A percentile compares a stretch with the other conserved stretches of the same genome.
Evolutionary conservation across 2,888 invertebrate species (phyloP).

Genomic region (Drosophila borealis): DNA sequence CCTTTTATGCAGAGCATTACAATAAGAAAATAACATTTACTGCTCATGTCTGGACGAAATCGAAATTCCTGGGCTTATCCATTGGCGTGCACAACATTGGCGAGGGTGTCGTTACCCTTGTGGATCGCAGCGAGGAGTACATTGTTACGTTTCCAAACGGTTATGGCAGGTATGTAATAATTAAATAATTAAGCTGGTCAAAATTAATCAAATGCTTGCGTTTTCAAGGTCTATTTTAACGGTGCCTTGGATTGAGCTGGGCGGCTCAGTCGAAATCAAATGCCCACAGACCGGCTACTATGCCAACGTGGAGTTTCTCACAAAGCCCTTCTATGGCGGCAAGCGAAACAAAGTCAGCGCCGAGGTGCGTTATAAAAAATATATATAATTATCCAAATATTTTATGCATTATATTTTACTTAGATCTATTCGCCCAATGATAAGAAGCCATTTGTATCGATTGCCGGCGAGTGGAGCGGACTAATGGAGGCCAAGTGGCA

Average conservation of each 20-base stretch:
- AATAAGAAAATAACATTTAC: conserved; percentile 95
- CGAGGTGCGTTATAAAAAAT: conserved; percentile 86
- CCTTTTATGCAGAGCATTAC: conserved; percentile 99
- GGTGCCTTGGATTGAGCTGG: conserved; percentile 99
- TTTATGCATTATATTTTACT: conserved; percentile 59
- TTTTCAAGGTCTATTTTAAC: conserved; percentile 94
- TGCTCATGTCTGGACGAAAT: conserved; percentile 99
- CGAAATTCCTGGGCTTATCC: conserved; percentile 98
- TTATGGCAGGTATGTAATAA: conserved; percentile 91
- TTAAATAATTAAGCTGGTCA: too few relatives aligned
- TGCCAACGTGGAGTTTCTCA: conserved; percentile 97
- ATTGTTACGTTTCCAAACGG: conserved; percentile 98
- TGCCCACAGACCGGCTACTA: conserved; percentile 97
- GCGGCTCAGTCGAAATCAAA: conserved; percentile 95
- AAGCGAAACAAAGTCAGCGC: conserved; percentile 95
- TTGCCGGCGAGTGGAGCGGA: conserved; percentile 99
- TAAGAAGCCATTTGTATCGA: conserved; percentile 94
- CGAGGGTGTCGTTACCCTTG: conserved; percentile 94
- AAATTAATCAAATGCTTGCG: not conserved
- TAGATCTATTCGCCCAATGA: conserved; percentile 89
- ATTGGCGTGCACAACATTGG: conserved; percentile 99
- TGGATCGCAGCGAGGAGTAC: conserved; percentile 97
- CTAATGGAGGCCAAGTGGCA: conserved; percentile 96
- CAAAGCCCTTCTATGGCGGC: conserved; percentile 99
- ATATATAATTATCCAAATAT: not conserved